Evolutionary conservation across 1,140 invertebrate species (phyloP), one percentile per base, ranked within the genome.

Genomic region (Zaprionus gabonicus): DNA sequence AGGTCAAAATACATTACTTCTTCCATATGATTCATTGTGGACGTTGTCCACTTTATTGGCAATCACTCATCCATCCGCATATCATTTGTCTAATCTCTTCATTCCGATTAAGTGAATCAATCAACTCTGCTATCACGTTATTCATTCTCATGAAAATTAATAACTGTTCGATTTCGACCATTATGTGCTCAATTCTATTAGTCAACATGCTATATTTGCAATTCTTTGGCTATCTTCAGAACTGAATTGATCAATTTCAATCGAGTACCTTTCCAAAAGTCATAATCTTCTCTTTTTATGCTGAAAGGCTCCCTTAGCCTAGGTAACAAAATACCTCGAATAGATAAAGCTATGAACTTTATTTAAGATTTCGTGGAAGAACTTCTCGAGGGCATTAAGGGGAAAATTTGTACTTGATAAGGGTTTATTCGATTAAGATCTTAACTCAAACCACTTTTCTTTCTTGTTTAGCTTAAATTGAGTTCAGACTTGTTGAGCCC

Each of bases 71-170:
- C 23, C 20, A 64, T 31, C 4, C 13, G 3, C n/a, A 25, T 36
- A 17, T 51, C 44, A 63, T 27, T 17, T 17, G 17, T 51, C 46
- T 63, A 10, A 64, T 64, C 20, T 34, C 51, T 34, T 17, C 23
- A 25, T 64, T 20, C 31, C 31, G 36, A 31, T 53, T 27, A 12
- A 12, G 51, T 38, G 15, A 38, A 65, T 65, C 49, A 65, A 65
- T 65, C 51, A 41, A 55, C 36, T 64, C 10, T 1, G 28, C 17
- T 12, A 38, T 59, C 15, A 53, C 15, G 27, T 49, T 59, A 23
- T 46, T 1, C 41, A 17, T 17, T 46, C n/a, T n/a, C 41, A n/a
- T 15, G 28, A 31, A 31, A 31, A 31, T 31, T 1, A 31, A 44
- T 44, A 17, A 17, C 41, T 17, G 41, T 17, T 62, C 15, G 10